phyloP scores from a whole-genome alignment of 92 coral and sea anemone species.

The Meandrina meandrites region DNA sequence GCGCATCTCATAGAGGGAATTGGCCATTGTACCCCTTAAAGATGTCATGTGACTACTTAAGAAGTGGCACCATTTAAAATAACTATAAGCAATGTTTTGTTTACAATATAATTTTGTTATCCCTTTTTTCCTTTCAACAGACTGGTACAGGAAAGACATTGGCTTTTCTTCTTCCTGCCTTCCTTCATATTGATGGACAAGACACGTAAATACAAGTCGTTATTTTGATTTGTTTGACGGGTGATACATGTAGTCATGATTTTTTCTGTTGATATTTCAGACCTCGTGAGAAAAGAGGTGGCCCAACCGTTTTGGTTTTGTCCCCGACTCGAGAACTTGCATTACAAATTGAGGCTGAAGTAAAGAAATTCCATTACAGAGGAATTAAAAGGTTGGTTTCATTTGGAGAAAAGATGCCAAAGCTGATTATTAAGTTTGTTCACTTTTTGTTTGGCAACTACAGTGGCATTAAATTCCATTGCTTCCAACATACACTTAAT shows the following conservation, averaged over 20 bases:
- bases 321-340: constrained; percentile 98
- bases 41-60: too few relatives aligned
- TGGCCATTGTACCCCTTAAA: too few relatives aligned
- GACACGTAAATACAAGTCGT: constrained; percentile 59
- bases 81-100: neutral
- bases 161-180: constrained; percentile 92
- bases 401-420: neutral
- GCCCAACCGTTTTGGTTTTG: constrained; percentile 85
- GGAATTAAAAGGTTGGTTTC: constrained; percentile 86
- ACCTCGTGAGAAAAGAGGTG: constrained; percentile 76
- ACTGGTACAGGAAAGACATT: constrained; percentile 98
- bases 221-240: neutral
- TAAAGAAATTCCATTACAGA: constrained; percentile 88
- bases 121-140: constrained; percentile 42
- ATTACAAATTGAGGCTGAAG: constrained; percentile 92
- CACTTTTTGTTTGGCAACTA: neutral
- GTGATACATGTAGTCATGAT: neutral
- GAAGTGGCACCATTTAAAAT: too few relatives aligned
- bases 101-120: neutral
- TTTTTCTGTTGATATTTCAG: constrained; percentile 41
- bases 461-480: neutral
- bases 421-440: neutral
- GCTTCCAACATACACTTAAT: neutral
- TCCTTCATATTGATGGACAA: constrained; percentile 94
- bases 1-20: too few relatives aligned